Evolutionary conservation across 2,888 invertebrate species (phyloP).

Genomic region (Campoplex capitator): DNA sequence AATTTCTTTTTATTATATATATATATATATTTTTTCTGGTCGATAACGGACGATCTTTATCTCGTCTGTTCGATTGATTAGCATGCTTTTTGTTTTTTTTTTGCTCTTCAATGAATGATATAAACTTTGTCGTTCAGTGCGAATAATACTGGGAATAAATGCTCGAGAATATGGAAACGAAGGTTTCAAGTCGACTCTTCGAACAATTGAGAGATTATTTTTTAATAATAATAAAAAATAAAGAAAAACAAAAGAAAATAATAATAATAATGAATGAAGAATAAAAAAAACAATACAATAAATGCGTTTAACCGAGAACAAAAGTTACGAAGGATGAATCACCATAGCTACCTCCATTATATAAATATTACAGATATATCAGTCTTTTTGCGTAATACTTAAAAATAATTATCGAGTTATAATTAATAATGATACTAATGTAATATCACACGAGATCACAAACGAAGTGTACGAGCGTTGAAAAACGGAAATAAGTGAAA

Average conservation of each 20-base stretch:
- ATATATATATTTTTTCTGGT: not conserved
- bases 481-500: constrained; percentile 14
- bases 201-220: not conserved
- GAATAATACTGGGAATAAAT: constrained; percentile 57
- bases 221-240: constrained; percentile 35
- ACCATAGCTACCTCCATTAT: constrained; percentile 83
- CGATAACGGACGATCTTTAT: constrained; percentile 25
- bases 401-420: constrained; percentile 58
- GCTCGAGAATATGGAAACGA: constrained; percentile 45
- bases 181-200: not conserved
- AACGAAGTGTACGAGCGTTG: constrained; percentile 15
- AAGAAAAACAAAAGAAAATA: not conserved
- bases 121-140: constrained; percentile 50
- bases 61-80: constrained; percentile 54
- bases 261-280: too few relatives aligned
- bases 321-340: constrained; percentile 73
- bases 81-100: constrained; percentile 71
- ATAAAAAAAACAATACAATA: not conserved
- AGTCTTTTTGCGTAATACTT: constrained; percentile 77
- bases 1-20: not conserved
- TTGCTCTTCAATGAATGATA: constrained; percentile 71
- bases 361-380: constrained; percentile 74
- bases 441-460: constrained; percentile 50
- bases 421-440: constrained; percentile 57
- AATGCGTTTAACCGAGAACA: constrained; percentile 31